These are phyloP conservation scores for Chloroceryle aenea DNA, from an alignment of 2,113 vertebrate species.

Conservation along the genomic window DNA sequence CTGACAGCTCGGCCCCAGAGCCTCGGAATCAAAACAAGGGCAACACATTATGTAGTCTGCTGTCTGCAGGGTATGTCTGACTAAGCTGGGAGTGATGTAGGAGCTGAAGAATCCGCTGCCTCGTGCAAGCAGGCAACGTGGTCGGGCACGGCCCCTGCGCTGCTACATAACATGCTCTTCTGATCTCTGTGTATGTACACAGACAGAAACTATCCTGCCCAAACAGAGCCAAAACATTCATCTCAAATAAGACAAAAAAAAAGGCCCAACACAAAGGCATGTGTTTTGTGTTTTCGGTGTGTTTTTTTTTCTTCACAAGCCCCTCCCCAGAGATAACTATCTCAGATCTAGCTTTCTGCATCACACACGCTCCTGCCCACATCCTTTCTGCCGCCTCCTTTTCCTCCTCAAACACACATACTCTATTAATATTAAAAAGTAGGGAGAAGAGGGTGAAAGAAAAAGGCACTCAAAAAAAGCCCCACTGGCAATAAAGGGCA, in stretches of 20 bases:
- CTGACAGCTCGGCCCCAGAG: slow-evolving; percentile 2
- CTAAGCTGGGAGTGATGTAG: background rate
- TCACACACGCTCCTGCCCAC: background rate
- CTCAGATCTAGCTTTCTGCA: background rate
- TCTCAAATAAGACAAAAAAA: background rate
- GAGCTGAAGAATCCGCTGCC: background rate
- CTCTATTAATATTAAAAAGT: background rate
- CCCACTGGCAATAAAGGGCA: background rate
- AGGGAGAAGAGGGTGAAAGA: background rate
- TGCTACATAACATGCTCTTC: background rate
- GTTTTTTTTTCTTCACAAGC: background rate
- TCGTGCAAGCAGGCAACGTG: background rate
- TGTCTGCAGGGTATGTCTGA: background rate
- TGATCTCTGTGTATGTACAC: accelerated
- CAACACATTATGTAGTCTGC: background rate
- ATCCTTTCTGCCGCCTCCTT: background rate
- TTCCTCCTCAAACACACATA: background rate
- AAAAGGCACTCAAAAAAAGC: background rate
- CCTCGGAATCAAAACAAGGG: background rate
- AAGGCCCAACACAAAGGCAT: background rate
- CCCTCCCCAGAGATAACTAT: background rate
- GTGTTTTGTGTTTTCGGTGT: no score
- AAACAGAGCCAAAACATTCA: background rate
- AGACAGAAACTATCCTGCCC: background rate
- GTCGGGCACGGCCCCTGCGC: background rate